Evolutionary conservation across 2,888 invertebrate species (phyloP), one percentile per base, ranked within the genome.

Genomic region (Drosophila sordidula): DNA sequence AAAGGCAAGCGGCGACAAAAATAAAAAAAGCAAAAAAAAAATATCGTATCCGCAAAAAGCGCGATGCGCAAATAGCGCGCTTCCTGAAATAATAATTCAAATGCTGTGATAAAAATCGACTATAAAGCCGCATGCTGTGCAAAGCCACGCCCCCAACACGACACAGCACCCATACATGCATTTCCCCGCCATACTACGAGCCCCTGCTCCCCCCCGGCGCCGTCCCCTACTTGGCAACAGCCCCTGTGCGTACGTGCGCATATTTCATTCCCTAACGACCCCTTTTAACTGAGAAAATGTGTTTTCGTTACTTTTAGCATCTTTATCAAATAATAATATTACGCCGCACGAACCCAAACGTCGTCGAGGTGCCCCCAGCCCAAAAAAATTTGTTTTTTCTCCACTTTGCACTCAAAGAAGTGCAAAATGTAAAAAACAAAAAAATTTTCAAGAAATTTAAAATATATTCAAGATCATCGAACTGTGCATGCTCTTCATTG

Each of bases 251-350:
- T 89, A 90, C 90, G 90, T 90, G 90, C 86, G 89, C 90, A 90
- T 90, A 90, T 90, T 90, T 90, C 89, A 90, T 89, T 89, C 84
- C 81, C 89, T 90, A 90, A 90, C 90, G 90, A 90, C 90, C 91
- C 90, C 90, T 90, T 90, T 90, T 90, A 90, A 90, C 91, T 88
- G 85, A 83, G 79, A 90, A 90, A 90, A 90, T 90, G 90, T 90
- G 90, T 90, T 90, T 90, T 90, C 89, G 87, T 90, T 90, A 90
- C 89, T 89, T 87, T 89, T 90, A 90, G 88, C 89, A 90, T 90
- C 91, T 90, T 90, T 90, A 90, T 90, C 90, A 90, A 90, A 90
- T 90, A 90, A 90, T 90, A 90, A 90, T 90, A 89, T 88, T 90
- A 90, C 87, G 80, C 89, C 79, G 75, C 87, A 79, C 84, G 79